Base-by-base conservation (phyloP, 2,888 invertebrate genomes). In the Sceliomorpha sp. region DNA sequence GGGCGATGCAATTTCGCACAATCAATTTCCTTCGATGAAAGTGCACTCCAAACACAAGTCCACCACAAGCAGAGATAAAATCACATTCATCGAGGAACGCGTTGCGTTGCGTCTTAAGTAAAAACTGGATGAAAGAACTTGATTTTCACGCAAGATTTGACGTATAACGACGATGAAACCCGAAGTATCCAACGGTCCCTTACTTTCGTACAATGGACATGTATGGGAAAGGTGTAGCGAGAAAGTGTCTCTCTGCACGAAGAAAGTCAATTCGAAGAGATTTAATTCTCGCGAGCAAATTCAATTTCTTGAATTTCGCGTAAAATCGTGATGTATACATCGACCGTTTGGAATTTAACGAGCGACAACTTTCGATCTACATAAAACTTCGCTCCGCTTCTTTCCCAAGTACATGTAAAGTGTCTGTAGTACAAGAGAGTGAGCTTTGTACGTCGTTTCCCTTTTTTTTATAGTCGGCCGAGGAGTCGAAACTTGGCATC, bases 1-100 rank as follows among this genome's bases (percentile, higher is more conserved):
- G 60, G 60, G 60, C 67, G 67, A 68, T 53, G 50, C 50, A 60
- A 68, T 68, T 56, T 14, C 24, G 67, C 44, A 68, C 67, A 68
- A 68, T 68, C 60, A 55, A 50, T 68, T 67, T 60, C 50, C 50
- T 50, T 55, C 44, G 50, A 60, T 60, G 50, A 55, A 68, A 56
- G 34, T 55, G 20, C 15, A 48, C 44, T 27, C 39, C 39, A 67
- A 59, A 60, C 55, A 55, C 60, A 42, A 50, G 55, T 56, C 48
- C 55, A 44, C 58, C 58, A 56, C 44, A 66, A 39, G 58, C 51
- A 40, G 20, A 29, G 10, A 10, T 15, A 10, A 55, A 63, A 42
- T 63, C 53, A 48, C 40, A 48, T 40, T 36, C 44, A 40, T 27
- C 10, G 37, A 10, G 12, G 29, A 42, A 50, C 48, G 40, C 36